Percentiles rank a stretch among this genome's conserved stretches.
phyloP scores from a whole-genome alignment of 2,797 vertebrate species.

The Lycodopsis pacificus region DNA sequence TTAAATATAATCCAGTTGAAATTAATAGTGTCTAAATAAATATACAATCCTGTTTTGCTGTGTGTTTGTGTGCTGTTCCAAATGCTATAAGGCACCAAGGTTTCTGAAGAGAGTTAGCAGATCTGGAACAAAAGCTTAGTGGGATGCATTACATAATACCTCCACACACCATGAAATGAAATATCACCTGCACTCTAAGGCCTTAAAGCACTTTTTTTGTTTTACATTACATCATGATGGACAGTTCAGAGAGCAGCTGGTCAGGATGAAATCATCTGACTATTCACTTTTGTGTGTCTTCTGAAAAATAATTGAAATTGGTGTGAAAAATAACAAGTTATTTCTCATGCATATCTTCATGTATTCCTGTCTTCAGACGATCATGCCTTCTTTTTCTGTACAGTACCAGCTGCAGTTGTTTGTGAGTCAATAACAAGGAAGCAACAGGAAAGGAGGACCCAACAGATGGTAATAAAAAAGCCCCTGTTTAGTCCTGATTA shows the following conservation, averaged over 20 bases:
- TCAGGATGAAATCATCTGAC: conserved; percentile 24
- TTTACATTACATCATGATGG: conserved; percentile 9
- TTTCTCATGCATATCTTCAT: conserved; percentile 14
- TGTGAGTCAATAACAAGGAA: conserved; percentile 60
- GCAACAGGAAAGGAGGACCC: conserved; percentile 31
- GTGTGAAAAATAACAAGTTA: conserved; percentile 20
- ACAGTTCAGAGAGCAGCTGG: conserved; percentile 31
- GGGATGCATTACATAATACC: background rate
- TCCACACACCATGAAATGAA: conserved; percentile 19
- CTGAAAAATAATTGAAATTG: conserved; percentile 27
- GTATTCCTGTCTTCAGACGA: conserved; percentile 22
- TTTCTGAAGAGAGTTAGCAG: conserved; percentile 34
- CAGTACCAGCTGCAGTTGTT: conserved; percentile 71
- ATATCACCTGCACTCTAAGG: conserved; percentile 16
- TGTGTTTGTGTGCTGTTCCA: conserved; percentile 45
- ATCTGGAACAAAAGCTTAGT: conserved; percentile 43
- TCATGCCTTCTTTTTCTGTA: conserved; percentile 56
- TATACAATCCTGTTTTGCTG: conserved; percentile 59
- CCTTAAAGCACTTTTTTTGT: conserved; percentile 18
- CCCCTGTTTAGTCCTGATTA: conserved; percentile 49
- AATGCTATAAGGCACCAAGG: conserved; percentile 63
- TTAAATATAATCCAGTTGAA: conserved; percentile 71
- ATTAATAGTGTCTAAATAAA: conserved; percentile 77
- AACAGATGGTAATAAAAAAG: conserved; percentile 31
- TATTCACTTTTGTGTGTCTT: conserved; percentile 41